Evolutionary conservation across 2,888 invertebrate species (phyloP), one percentile per base, ranked within the genome.

Genomic region (Dorcus parallelipipedus): DNA sequence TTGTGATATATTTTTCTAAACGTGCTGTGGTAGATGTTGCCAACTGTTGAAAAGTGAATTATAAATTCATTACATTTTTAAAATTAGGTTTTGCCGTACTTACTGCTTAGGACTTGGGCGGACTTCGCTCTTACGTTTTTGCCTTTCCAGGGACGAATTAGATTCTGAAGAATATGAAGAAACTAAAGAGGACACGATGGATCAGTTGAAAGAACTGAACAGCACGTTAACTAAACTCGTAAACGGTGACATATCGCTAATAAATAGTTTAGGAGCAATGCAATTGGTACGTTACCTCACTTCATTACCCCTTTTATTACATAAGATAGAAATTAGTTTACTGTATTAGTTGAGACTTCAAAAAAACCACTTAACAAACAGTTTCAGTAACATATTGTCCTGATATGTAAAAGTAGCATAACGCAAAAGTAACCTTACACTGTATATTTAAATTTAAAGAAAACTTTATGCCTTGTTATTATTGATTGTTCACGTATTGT

Each of bases 181-280:
- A 72, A 84, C 85, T 6, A 86, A 85, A 74, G 79, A 82, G 65
- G 88, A 89, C 63, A 89, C 89, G 0, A 77, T 87, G 68, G 88
- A 89, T 60, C 89, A 90, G 71, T 76, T 89, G 23, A 83, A 84
- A 67, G 89, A 89, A 73, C 84, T 90, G 59, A 83, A 85, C 69
- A 81, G 82, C 56, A 86, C 85, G 50, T 76, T 90, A 38, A 80
- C 81, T 52, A 84, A 84, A 71, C 79, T 89, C 70, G 80, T 83
- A 63, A 82, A 83, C 53, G 89, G 89, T n/a, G 82, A 89, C 72
- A 81, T 89, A 66, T 86, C 87, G 43, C 75, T 90, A 41, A 81
- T 88, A 3, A 86, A 86, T 73, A 79, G 86, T 63, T 71, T 89
- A 41, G 84, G 84, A 64, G 82, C 85, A 9, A 84, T 89, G 77